Evolutionary conservation across 2,113 vertebrate species (phyloP), one percentile per base, ranked within the genome.

Genomic region (Elanus axillaris): DNA sequence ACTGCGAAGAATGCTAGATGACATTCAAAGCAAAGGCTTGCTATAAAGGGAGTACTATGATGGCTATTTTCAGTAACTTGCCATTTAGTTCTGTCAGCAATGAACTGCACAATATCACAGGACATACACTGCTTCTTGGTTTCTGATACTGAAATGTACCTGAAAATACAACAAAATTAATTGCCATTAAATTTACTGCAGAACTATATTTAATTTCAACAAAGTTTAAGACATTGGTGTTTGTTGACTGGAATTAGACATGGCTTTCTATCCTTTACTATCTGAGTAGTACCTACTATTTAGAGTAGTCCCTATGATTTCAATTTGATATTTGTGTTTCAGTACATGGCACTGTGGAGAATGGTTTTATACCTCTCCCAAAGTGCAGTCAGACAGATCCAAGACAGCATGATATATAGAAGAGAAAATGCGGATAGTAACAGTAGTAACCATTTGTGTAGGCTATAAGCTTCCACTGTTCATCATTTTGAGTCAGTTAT

Each of bases 11-110:
- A 86, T 84, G 69, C 42, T 60, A 88, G 64, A 59, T 91, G 85
- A 81, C 79, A 96, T 96, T 96, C 91, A 93, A 69, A 90, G 66
- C 52, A 85, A 82, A 88, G 19, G 5, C 31, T 81, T 79, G 32
- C 29, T 82, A 27, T 60, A 81, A 86, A 92, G 53, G 53, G 25
- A 78, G 42, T 32, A 69, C 64, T 66, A 43, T 31, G 47, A 64
- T 3, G 9, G 62, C 27, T 96, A 77, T 95, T 97, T 94, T 96
- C 47, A 31, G 91, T 59, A 88, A 59, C 90, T 81, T 97, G 72
- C 53, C 86, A 81, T 96, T 97, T 94, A 82, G 62, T 95, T 80
- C 50, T 75, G 58, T 66, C 69, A 79, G n/a, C 52, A 63, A 85
- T 66, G 45, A 95, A 80, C 78, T 90, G 48, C 40, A 81, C 19